Evolutionary conservation across 2,888 invertebrate species (phyloP).

Genomic region (Lamellibrachia columna): DNA sequence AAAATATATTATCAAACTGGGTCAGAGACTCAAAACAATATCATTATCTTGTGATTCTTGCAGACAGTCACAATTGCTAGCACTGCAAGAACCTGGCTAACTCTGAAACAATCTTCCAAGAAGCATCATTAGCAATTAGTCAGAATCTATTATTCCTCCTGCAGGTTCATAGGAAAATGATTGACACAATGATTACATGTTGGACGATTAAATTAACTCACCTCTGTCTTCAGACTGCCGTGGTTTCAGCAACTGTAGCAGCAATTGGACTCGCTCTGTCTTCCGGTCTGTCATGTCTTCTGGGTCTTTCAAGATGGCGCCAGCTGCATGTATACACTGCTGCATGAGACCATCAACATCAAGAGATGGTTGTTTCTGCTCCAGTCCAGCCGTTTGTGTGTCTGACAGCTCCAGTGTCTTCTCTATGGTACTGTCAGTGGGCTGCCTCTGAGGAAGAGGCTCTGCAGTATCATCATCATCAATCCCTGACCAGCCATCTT

Average conservation of each 20-base stretch:
- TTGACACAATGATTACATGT: too few species aligned
- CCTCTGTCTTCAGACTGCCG: not conserved
- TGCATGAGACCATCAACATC: conserved; percentile 41
- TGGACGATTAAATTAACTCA: not conserved
- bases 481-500: not conserved
- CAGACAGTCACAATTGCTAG: too few species aligned
- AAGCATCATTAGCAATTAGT: too few species aligned
- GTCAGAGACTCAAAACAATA: too few species aligned
- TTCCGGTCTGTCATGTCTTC: conserved; percentile 39
- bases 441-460: not conserved
- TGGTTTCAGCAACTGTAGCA: conserved; percentile 27
- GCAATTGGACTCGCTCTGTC: conserved; percentile 46
- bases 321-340: conserved; percentile 49
- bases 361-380: not conserved
- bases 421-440: not conserved
- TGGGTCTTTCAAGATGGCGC: conserved; percentile 51
- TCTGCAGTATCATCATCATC: not conserved
- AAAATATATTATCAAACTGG: too few species aligned
- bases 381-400: not conserved
- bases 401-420: too few species aligned
- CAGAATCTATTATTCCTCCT: too few species aligned
- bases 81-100: too few species aligned
- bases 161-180: too few species aligned
- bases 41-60: too few species aligned
- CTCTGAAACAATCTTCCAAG: too few species aligned